Percentiles rank a stretch among this genome's conserved stretches.
phyloP scores from a whole-genome alignment of 2,797 vertebrate genomes.

The Anguilla anguilla region DNA sequence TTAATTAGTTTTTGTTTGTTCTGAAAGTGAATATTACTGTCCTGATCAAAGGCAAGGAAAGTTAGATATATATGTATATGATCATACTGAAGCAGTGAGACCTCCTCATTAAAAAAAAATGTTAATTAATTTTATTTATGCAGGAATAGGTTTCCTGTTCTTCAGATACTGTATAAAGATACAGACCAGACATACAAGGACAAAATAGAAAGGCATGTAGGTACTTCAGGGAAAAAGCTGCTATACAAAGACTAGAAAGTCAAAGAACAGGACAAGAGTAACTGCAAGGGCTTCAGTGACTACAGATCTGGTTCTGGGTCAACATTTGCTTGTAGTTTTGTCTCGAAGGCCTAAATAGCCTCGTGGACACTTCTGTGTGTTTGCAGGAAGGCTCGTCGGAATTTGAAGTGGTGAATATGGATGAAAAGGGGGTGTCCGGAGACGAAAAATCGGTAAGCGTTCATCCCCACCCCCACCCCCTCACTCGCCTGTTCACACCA shows the following conservation, averaged over 20 bases:
- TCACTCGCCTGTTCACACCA: not conserved
- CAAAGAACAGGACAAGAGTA: not conserved
- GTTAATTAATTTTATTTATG: too few species aligned
- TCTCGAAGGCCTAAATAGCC: conserved; percentile 11
- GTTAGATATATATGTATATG: too few species aligned
- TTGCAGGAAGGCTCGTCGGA: conserved; percentile 83
- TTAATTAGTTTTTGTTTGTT: not conserved
- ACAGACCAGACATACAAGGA: not conserved
- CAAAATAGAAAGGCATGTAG: too few species aligned
- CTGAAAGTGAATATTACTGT: not conserved
- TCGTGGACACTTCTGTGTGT: conserved; percentile 23
- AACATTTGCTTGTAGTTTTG: not conserved
- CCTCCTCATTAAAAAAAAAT: too few species aligned
- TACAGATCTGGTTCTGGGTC: not conserved
- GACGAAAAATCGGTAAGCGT: conserved; percentile 69
- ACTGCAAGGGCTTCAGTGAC: not conserved
- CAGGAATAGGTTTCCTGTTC: not conserved
- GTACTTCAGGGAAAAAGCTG: too few species aligned
- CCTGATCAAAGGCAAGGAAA: too few species aligned
- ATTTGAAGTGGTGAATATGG: conserved; percentile 81
- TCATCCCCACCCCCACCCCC: not conserved
- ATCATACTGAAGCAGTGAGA: too few species aligned
- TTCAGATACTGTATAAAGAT: not conserved
- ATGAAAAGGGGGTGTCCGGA: conserved; percentile 63
- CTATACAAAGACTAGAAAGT: not conserved